A percentile compares a stretch with the other conserved stretches of the same genome.
phyloP scores from a whole-genome alignment of 1,140 invertebrate species.

The Metaphire vulgaris region DNA sequence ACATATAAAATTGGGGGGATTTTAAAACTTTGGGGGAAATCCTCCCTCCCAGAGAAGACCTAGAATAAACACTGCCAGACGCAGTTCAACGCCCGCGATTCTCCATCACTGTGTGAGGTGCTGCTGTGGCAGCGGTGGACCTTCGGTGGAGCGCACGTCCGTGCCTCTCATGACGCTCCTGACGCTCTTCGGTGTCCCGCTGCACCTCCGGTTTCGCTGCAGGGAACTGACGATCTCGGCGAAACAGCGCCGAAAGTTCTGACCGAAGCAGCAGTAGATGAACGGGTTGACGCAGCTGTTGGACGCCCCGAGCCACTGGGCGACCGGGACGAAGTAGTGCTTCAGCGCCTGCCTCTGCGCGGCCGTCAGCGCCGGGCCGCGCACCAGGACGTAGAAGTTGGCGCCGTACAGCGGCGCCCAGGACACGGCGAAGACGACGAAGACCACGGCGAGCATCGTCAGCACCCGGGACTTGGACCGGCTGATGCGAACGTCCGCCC shows the following conservation, averaged over 20 bases:
- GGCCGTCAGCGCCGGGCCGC: slow-evolving; percentile 17
- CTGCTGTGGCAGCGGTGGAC: no score
- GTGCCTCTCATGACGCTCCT: no score
- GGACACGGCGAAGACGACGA: slow-evolving; percentile 85
- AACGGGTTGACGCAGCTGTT: no score
- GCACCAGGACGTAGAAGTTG: slow-evolving; percentile 31
- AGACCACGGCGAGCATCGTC: slow-evolving; percentile 91
- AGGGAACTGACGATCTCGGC: background rate
- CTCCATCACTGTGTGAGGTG: no score
- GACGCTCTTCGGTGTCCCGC: no score
- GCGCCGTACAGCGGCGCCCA: slow-evolving; percentile 83
- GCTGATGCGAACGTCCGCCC: slow-evolving; percentile 42
- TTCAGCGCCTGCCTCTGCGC: slow-evolving; percentile 12
- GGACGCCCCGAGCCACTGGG: slow-evolving; percentile 87
- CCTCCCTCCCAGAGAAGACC: no score
- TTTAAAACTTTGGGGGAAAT: no score
- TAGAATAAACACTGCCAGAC: no score
- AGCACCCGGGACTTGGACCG: slow-evolving; percentile 53
- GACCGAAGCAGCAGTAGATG: slow-evolving; percentile 89
- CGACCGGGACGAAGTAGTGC: slow-evolving; percentile 59
- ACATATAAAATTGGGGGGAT: no score
- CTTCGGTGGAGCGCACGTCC: no score
- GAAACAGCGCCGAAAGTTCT: slow-evolving; percentile 76
- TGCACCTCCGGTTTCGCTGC: no score
- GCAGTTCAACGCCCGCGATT: no score